Evolutionary conservation across 1,140 invertebrate genomes (phyloP).

Genomic region (Lysiphlebus fabarum): DNA sequence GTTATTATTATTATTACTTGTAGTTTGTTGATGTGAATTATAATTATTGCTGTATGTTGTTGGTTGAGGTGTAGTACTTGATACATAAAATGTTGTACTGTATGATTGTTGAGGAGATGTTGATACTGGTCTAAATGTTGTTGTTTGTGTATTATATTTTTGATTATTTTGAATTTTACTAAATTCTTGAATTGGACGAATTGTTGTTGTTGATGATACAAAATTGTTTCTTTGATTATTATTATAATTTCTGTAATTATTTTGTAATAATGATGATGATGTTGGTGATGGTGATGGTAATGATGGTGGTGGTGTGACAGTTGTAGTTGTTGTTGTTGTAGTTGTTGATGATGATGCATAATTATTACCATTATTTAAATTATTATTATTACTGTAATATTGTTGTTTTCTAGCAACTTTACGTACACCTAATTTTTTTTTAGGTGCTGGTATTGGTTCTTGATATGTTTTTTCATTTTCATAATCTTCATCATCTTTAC

Average conservation of each 20-base stretch:
- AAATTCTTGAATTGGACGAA: constrained; percentile 16
- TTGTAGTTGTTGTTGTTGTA: constrained; percentile 34
- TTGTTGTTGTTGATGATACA: constrained; percentile 38
- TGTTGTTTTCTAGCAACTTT: constrained; percentile 49
- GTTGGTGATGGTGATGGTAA: constrained; percentile 20
- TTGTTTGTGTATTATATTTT: constrained; percentile 23
- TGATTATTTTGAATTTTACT: constrained; percentile 29
- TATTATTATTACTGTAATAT: constrained; percentile 33
- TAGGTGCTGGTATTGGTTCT: constrained; percentile 41
- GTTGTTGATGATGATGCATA: constrained; percentile 25
- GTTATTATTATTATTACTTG: constrained; percentile 35
- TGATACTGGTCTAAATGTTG: constrained; percentile 29
- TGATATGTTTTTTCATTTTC: constrained; percentile 55
- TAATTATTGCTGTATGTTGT: constrained; percentile 18
- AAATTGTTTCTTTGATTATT: constrained; percentile 29
- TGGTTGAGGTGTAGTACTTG: constrained; percentile 40
- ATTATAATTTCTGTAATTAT: constrained; percentile 24
- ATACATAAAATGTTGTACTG: constrained; percentile 35
- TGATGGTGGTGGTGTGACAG: constrained; percentile 30
- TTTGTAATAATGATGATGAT: constrained; percentile 33
- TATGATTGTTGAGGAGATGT: constrained; percentile 36
- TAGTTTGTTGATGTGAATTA: constrained; percentile 26
- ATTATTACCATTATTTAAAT: constrained; percentile 34
- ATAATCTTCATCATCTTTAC: constrained; percentile 59
- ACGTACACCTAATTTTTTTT: constrained; percentile 46